Evolutionary conservation across 2,888 invertebrate species (phyloP).

Genomic region (Diaprepes abbreviatus): DNA sequence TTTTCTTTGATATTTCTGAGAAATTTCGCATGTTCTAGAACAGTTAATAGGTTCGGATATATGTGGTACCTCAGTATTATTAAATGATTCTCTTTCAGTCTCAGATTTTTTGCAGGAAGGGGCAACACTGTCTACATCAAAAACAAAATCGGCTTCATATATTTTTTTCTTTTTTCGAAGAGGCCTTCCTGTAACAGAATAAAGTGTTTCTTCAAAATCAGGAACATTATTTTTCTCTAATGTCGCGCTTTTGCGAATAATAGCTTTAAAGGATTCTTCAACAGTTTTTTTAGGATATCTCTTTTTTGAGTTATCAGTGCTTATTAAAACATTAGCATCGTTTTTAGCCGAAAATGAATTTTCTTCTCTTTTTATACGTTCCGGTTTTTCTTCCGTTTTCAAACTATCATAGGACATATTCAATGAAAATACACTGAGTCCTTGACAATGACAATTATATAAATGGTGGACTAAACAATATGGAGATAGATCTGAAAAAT

Average conservation of each 20-base stretch:
- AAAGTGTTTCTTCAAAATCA: neutral
- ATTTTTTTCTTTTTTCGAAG: slow-evolving; percentile 19
- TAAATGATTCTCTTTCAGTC: neutral
- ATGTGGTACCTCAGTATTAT: neutral
- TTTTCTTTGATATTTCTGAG: slow-evolving; percentile 5
- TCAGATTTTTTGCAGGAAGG: neutral
- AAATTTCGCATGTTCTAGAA: slow-evolving; percentile 39
- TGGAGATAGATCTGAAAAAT: slow-evolving; percentile 68
- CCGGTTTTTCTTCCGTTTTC: neutral
- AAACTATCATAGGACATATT: neutral
- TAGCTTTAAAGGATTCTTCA: slow-evolving; percentile 22
- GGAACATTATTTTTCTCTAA: neutral
- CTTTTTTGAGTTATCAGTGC: neutral
- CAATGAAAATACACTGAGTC: slow-evolving; percentile 56
- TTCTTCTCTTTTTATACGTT: neutral
- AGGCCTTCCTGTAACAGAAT: slow-evolving; percentile 19
- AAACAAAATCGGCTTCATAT: slow-evolving; percentile 19
- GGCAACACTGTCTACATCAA: neutral
- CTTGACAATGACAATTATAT: slow-evolving; percentile 77
- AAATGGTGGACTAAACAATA: slow-evolving; percentile 78
- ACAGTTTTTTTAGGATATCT: neutral
- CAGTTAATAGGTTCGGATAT: slow-evolving; percentile 3
- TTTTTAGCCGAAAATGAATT: neutral
- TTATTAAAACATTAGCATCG: neutral
- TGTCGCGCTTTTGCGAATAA: slow-evolving; percentile 11